These are phyloP conservation scores for Coptodon rendalli DNA, from an alignment of 2,113 vertebrate species.

Conservation along the genomic window DNA sequence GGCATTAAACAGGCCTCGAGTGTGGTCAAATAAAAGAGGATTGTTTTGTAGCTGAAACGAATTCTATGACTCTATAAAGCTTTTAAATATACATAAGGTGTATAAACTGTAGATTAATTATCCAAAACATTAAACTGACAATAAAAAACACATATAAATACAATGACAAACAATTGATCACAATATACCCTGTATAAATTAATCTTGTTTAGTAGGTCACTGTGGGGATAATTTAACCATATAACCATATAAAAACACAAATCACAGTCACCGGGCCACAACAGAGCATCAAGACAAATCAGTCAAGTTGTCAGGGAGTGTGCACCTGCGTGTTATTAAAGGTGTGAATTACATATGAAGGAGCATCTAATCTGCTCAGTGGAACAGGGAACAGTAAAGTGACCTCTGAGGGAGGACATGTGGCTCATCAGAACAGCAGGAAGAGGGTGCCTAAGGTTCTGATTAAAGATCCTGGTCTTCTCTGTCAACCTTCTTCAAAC, in stretches of 20 bases:
- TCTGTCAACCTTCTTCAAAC: background rate
- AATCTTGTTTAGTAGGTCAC: background rate
- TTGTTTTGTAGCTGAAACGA: background rate
- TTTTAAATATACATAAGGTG: background rate
- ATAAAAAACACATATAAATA: background rate
- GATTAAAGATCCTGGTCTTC: background rate
- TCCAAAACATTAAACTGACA: background rate
- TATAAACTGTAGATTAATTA: background rate
- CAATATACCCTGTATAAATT: background rate
- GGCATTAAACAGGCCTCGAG: background rate
- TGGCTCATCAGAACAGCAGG: background rate
- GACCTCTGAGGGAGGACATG: background rate
- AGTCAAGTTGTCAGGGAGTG: background rate
- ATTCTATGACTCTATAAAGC: background rate
- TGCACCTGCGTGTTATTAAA: background rate
- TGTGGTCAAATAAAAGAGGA: background rate
- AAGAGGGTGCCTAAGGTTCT: background rate
- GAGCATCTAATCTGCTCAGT: background rate
- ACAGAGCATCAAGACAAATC: background rate
- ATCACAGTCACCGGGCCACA: background rate
- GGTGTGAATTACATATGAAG: constrained; percentile 6
- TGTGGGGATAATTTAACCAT: background rate
- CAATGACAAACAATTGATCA: background rate
- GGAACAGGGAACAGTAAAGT: background rate
- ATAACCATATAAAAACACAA: background rate